A percentile compares a stretch with the other conserved stretches of the same genome.
phyloP scores from a whole-genome alignment of 2,888 invertebrate species.

The Leptinotarsa tumamoca region DNA sequence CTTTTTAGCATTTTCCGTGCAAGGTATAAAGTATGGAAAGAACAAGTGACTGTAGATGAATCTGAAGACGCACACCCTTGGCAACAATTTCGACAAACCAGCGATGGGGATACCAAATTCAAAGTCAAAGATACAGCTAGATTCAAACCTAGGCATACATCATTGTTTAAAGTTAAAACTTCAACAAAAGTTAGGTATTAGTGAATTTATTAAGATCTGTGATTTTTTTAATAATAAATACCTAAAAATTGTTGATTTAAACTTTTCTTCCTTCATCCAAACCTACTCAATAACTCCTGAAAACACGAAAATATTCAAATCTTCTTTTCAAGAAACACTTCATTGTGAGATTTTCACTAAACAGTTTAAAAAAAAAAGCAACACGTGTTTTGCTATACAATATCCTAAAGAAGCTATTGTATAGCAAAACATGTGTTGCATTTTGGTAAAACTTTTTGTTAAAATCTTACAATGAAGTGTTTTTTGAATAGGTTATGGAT shows the following conservation, averaged over 20 bases:
- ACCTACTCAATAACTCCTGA: background rate
- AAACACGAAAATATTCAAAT: no score
- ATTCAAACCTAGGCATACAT: slow-evolving; percentile 61
- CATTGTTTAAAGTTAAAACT: slow-evolving; percentile 60
- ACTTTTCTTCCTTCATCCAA: background rate
- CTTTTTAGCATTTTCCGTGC: slow-evolving; percentile 67
- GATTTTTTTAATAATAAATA: slow-evolving; percentile 14
- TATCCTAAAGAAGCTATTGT: no score
- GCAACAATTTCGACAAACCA: slow-evolving; percentile 70
- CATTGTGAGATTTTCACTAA: no score
- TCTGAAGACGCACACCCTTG: slow-evolving; percentile 73
- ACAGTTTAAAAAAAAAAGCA: no score
- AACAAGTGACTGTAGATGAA: slow-evolving; percentile 67
- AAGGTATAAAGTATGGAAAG: slow-evolving; percentile 67
- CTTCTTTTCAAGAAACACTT: no score
- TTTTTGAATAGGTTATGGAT: no score
- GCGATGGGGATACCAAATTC: slow-evolving; percentile 54
- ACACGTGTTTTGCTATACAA: no score
- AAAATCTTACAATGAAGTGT: no score
- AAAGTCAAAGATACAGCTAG: slow-evolving; percentile 57
- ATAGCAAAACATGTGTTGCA: no score
- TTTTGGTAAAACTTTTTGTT: no score
- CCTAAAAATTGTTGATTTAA: background rate
- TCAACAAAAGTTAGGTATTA: slow-evolving; percentile 50
- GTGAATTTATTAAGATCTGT: slow-evolving; percentile 1